Evolutionary conservation across 2,888 invertebrate species (phyloP), one percentile per base, ranked within the genome.

Genomic region (Cephonodes hylas): DNA sequence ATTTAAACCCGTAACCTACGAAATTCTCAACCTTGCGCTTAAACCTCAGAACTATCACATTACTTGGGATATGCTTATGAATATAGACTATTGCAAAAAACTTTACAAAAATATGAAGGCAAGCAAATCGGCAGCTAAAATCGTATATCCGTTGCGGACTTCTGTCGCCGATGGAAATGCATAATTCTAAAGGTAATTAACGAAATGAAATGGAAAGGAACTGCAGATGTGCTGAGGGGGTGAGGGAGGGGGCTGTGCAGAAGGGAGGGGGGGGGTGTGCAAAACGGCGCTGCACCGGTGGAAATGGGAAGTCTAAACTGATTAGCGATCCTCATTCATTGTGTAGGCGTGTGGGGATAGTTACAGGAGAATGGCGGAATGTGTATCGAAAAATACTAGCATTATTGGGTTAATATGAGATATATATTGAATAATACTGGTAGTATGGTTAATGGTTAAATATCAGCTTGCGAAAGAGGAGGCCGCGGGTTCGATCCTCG

Each of bases 291-390:
- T 46, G 69, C 71, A 73, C 62, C 65, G 63, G 42, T 80, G 88
- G 88, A 88, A 88, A 88, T 88, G 86, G 86, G 85, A 86, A 85
- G 85, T 63, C 81, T 88, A 88, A 88, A 71, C 66, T 60, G 64
- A 82, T 88, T 88, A 87, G 77, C 80, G 74, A 77, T 75, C 80
- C 78, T 83, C 79, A 81, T 80, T 86, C 80, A 83, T 85, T 86
- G 84, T 84, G 66, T 59, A 44, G 67, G 46, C 8, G 58, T 56
- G 57, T 63, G 70, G 73, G 3, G 3, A 58, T 64, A 73, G 69
- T 31, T 38, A 1, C 1, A 10, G 38, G 23, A 1, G 22, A 10
- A 22, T 46, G 0, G 8, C 34, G 20, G 53, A 10, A 13, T 15
- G 5, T 0, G 6, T 3, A 2, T 2, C 13, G 10, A 10, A 10